Percentiles rank a stretch among this genome's conserved stretches.
Conservation (phyloP, 2,797 vertebrate species). For the Alfaro cultratus region DNA sequence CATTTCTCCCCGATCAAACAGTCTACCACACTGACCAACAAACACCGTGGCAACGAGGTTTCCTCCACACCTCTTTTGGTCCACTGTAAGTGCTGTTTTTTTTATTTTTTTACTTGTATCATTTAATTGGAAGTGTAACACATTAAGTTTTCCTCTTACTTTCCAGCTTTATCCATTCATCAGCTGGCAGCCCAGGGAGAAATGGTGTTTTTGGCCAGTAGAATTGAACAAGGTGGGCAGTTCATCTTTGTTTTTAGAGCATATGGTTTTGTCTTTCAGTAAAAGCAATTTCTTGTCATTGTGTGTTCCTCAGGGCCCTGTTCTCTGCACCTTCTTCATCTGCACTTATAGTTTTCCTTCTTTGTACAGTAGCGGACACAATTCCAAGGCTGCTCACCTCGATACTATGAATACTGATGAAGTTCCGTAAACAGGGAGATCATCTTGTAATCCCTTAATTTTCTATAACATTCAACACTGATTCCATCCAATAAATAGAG, state of each 20-base stretch:
- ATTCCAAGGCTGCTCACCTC: too few species aligned
- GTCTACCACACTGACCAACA: conserved; percentile 97
- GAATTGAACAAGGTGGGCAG: conserved; percentile 94
- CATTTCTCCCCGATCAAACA: conserved; percentile 99
- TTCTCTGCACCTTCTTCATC: too few species aligned
- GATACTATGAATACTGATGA: not conserved
- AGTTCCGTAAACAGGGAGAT: not conserved
- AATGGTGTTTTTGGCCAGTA: conserved; percentile 95
- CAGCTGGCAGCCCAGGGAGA: conserved; percentile 98
- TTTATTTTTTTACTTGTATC: not conserved
- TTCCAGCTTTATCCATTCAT: conserved; percentile 92
- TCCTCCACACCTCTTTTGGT: conserved; percentile 95
- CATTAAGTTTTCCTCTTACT: not conserved
- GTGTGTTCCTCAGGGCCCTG: too few species aligned
- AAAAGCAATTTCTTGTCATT: too few species aligned
- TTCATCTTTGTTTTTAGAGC: not conserved
- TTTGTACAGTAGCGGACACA: too few species aligned
- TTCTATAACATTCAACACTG: not conserved
- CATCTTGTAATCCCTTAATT: not conserved
- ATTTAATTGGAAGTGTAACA: not conserved
- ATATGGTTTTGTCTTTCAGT: not conserved
- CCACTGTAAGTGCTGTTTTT: conserved; percentile 87
- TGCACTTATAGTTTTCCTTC: too few species aligned
- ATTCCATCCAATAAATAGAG: too few species aligned
- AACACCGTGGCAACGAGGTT: conserved; percentile 97